Base-by-base conservation (phyloP, 2,888 invertebrate species). In the Ectropis crepuscularia region DNA sequence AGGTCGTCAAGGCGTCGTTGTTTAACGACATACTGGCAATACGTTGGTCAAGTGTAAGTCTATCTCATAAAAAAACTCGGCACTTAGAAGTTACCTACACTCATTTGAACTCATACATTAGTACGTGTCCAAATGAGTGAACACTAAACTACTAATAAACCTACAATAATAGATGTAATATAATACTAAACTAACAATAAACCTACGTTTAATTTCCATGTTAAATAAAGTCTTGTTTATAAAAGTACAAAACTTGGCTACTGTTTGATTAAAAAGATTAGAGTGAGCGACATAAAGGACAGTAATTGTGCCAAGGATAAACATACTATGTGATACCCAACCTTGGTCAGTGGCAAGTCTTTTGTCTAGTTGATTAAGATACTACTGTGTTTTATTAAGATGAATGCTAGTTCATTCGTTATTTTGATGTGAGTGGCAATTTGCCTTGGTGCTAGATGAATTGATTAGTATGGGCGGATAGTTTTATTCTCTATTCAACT, bases 261-360 rank as follows among this genome's bases (percentile, higher is more conserved):
- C 64, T 61, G 64, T 48, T 39, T 60, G 49, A 45, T 59, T 37
- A 42, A 49, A 72, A 71, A 74, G 71, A 71, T 73, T 72, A 66
- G n/a, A 59, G 66, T 72, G 75, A 73, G 65, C 72, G 70, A 76
- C 70, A 60, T 69, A 72, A 71, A 64, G 71, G 73, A 76, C 74
- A 80, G 78, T 75, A 81, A 80, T 76, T 75, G 71, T 81, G 82
- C 76, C 84, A 85, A 82, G 83, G 82, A 75, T 77, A 61, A 58
- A 70, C 65, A 70, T 60, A 57, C 57, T 61, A 60, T 70, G 72
- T 68, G 71, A 77, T 70, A 66, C 65, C 43, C 60, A 68, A 68
- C 74, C 74, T 77, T 76, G 69, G 65, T 53, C 57, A 47, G 55
- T 53, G 66, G 68, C 74, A 70, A 67, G 57, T 64, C 71, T 73